Base-by-base conservation (phyloP, 2,797 vertebrate genomes). In the Mico argentatus region DNA sequence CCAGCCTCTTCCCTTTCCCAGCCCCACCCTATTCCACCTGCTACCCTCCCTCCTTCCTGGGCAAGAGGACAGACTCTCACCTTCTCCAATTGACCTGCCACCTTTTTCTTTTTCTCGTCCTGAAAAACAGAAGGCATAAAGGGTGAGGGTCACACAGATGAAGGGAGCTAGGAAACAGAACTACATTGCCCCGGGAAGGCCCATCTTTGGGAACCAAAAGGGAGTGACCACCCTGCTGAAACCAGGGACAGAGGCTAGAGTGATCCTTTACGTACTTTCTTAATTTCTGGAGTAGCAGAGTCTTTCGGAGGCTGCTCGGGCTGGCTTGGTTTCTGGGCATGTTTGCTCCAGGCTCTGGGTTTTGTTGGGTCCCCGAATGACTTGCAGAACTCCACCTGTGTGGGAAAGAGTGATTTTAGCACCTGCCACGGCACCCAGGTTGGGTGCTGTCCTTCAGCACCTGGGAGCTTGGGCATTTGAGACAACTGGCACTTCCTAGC, bases 361-460 rank as follows among this genome's bases (percentile, higher is more conserved):
- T 99, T 99, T 4, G 98, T 99, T 0, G 99, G 99, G 97, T 99
- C 99, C 90, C 99, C 99, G 96, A 99, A 99, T 0, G 99, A 99
- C 95, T 99, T 99, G 98, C 99, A 99, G 90, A 99, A 97, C 97
- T 99, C 99, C 97, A 99, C 99, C 99, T 99, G 97, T 1, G 19
- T 27, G 72, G 8, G 52, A 93, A 46, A 4, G 13, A 30, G 15
- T 1, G 73, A 13, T 2, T 46, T 52, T 20, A 75, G 61, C 26
- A 30, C 48, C 27, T 13, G 85, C 59, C 20, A 4, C 5, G 0
- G 22, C 0, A 1, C 17, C 75, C 4, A 1, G 30, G 52, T 0
- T n/a, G 3, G 22, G 24, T 1, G 24, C 24, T 0, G 0, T 22
- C 8, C 2, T 36, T 15, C 13, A 6, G 77, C 41, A 64, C 3